A percentile compares a stretch with the other conserved stretches of the same genome.
phyloP scores from a whole-genome alignment of 2,797 vertebrate species.

The Cossypha caffra region DNA sequence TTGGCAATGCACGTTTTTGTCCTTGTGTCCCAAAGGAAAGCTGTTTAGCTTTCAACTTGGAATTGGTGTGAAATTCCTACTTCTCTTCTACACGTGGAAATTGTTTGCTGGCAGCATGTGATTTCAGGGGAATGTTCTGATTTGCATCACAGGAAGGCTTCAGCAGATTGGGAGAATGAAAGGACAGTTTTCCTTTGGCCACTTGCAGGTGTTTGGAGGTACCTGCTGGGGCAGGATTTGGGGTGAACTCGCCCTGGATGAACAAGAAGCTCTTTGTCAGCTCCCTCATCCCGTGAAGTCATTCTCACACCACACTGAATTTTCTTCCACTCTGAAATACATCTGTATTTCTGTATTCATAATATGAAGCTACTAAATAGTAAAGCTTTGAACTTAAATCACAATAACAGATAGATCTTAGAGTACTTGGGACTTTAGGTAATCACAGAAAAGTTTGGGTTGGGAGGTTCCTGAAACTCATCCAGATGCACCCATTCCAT shows the following conservation, averaged over 20 bases:
- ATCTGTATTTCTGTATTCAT: neutral
- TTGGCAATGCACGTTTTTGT: neutral
- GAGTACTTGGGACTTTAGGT: neutral
- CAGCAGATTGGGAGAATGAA: neutral
- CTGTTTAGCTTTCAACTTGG: neutral
- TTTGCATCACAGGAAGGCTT: neutral
- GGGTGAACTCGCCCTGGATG: neutral
- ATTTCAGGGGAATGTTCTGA: neutral
- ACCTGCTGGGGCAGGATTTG: neutral
- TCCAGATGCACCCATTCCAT: neutral
- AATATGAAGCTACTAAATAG: neutral
- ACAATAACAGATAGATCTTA: neutral
- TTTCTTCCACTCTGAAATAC: fast-evolving
- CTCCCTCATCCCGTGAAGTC: neutral
- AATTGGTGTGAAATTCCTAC: neutral
- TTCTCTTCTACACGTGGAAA: neutral
- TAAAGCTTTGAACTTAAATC: neutral
- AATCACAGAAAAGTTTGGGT: neutral
- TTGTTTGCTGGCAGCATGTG: neutral
- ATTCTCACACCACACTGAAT: neutral
- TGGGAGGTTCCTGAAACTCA: neutral
- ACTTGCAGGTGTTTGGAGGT: neutral
- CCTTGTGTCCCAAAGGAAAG: neutral
- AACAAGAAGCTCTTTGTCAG: neutral
- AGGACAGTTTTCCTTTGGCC: neutral